These are phyloP conservation scores for Rhysida immarginata DNA, from an alignment of 1,140 invertebrate species.

Conservation along the genomic window DNA sequence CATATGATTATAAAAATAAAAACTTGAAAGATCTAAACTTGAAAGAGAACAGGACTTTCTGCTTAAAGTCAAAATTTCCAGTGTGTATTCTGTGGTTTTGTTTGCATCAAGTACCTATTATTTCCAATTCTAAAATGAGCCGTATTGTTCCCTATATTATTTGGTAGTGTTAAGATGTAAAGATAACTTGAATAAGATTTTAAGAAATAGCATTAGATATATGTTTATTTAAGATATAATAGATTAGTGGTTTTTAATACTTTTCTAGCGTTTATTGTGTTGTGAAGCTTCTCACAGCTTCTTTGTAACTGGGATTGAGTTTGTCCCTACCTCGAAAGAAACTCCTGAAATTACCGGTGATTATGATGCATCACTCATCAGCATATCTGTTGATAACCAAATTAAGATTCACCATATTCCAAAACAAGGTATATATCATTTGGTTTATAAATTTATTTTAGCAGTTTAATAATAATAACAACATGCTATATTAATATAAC, in stretches of 20 bases:
- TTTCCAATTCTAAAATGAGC: too few relatives aligned
- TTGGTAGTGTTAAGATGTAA: too few relatives aligned
- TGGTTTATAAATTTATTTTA: too few relatives aligned
- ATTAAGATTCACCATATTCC: constrained; percentile 78
- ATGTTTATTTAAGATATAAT: constrained; percentile 1
- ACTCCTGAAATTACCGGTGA: constrained; percentile 50
- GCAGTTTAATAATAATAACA: too few relatives aligned
- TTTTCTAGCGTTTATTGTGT: constrained; percentile 52
- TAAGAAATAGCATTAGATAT: neutral
- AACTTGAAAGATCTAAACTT: too few relatives aligned
- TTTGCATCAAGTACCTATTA: too few relatives aligned
- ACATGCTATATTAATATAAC: too few relatives aligned
- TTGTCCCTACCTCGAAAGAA: constrained; percentile 45
- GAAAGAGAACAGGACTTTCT: too few relatives aligned
- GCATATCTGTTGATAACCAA: constrained; percentile 87
- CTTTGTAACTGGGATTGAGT: constrained; percentile 86
- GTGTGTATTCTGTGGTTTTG: too few relatives aligned
- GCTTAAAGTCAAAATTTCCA: too few relatives aligned
- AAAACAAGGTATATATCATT: constrained; percentile 49
- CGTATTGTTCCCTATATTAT: too few relatives aligned
- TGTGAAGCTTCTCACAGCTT: constrained; percentile 72
- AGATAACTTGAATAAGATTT: neutral
- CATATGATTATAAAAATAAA: too few relatives aligned
- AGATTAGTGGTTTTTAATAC: constrained; percentile 8
- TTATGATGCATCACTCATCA: constrained; percentile 62